phyloP scores from a whole-genome alignment of 2,113 vertebrate species.

The Semicossyphus pulcher region DNA sequence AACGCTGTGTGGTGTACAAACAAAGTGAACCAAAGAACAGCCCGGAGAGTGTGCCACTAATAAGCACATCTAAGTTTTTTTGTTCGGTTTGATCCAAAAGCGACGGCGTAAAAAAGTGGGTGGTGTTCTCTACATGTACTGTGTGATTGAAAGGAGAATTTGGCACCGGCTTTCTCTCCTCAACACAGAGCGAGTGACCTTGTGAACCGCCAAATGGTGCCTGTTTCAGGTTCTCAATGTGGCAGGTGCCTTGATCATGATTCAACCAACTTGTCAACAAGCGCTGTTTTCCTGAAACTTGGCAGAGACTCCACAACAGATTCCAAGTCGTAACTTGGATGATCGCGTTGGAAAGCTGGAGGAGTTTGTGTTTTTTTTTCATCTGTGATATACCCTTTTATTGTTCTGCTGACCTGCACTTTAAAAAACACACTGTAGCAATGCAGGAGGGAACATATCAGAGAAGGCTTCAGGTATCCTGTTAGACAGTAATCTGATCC shows the following conservation, averaged over 20 bases:
- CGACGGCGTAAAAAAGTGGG: constrained; percentile 41
- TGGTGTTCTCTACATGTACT: constrained; percentile 41
- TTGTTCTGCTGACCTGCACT: constrained; percentile 49
- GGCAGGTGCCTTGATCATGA: constrained; percentile 83
- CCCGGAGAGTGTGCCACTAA: constrained; percentile 30
- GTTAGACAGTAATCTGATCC: constrained; percentile 64
- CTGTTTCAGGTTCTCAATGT: constrained; percentile 83
- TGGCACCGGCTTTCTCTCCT: constrained; percentile 68
- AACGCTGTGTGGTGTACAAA: constrained; percentile 8
- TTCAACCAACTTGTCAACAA: constrained; percentile 83
- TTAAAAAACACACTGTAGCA: constrained; percentile 32
- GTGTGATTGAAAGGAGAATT: constrained; percentile 77
- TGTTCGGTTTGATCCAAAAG: constrained; percentile 52
- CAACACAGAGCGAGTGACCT: constrained; percentile 74
- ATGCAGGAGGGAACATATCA: constrained; percentile 35
- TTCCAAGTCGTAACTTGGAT: constrained; percentile 80
- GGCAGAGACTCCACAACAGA: constrained; percentile 75
- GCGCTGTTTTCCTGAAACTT: constrained; percentile 81
- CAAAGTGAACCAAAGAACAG: constrained; percentile 19
- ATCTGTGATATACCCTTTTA: constrained; percentile 28
- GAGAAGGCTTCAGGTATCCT: constrained; percentile 45
- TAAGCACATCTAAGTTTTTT: constrained; percentile 37
- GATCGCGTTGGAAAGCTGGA: constrained; percentile 63
- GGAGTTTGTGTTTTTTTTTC: constrained; percentile 29
- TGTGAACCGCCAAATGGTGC: constrained; percentile 83